Evolutionary conservation across 2,113 vertebrate genomes (phyloP).

Genomic region (Setophaga kirtlandii): DNA sequence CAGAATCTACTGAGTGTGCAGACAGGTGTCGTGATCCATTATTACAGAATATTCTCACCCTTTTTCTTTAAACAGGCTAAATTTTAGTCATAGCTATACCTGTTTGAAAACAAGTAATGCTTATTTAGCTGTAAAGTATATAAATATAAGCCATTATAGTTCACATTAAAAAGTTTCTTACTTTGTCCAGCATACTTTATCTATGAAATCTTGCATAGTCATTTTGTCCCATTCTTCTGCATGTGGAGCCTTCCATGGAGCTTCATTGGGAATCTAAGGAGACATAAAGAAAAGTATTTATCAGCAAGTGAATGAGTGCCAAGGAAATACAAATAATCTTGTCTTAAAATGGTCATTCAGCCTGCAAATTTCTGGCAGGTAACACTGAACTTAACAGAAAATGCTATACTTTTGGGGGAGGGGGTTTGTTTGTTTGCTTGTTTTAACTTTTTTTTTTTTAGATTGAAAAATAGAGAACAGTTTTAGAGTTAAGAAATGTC

Average conservation of each 20-base stretch:
- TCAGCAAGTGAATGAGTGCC: background rate
- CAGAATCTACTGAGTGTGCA: background rate
- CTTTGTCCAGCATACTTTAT: slow-evolving; percentile 94
- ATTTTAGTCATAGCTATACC: background rate
- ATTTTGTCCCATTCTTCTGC: slow-evolving; percentile 96
- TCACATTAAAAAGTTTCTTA: slow-evolving; percentile 59
- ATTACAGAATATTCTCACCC: background rate
- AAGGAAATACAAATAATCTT: background rate
- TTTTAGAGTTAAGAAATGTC: background rate
- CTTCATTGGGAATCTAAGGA: slow-evolving; percentile 90
- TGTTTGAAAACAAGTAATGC: background rate
- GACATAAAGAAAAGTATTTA: background rate
- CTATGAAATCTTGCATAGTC: slow-evolving; percentile 90
- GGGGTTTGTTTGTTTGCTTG: background rate
- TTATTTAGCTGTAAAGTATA: background rate
- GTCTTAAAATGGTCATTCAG: background rate
- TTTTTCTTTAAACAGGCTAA: background rate
- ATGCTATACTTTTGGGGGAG: background rate
- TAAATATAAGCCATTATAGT: background rate
- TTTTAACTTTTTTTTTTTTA: background rate
- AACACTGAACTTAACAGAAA: background rate
- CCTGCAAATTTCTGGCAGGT: background rate
- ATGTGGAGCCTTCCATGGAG: slow-evolving; percentile 92
- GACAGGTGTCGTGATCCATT: background rate
- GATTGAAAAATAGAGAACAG: background rate